Evolutionary conservation across 2,888 invertebrate genomes (phyloP), one percentile per base, ranked within the genome.

Genomic region (Stenodera caucasica): DNA sequence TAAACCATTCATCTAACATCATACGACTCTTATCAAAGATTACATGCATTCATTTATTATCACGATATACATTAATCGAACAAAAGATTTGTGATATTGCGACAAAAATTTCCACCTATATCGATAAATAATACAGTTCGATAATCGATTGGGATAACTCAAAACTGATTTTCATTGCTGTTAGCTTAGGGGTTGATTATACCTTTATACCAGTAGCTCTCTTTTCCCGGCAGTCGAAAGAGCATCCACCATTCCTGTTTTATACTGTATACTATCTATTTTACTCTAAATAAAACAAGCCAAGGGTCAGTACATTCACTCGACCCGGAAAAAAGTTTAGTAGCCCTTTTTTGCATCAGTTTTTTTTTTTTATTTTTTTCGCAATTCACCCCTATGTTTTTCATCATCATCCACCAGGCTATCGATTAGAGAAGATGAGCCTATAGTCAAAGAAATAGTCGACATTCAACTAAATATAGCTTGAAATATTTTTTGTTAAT

Each of bases 251-350:
- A 67, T 71, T 72, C n/a, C 45, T 69, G 68, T 68, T 60, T 72
- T 77, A 75, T 26, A 26, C 5, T 26, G 26, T 26, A 26, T 45
- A 45, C 45, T 45, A 21, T 45, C 45, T 75, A 77, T 78, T 78
- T 76, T 72, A 72, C 76, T 77, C 73, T 73, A 77, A 77, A 76
- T 77, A 76, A 77, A 78, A 78, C 77, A 78, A 77, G 78, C 77
- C 78, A 80, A 80, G 80, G 80, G 80, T 80, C 80, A 80, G 79
- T 70, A 74, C 70, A 74, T 75, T 72, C 72, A 74, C 71, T 74
- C 73, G 70, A 70, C 70, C 70, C 72, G 75, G 73, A 76, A 78
- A 78, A 78, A 78, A 78, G 77, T 77, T 78, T 75, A 70, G 71
- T 67, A 58, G 70, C 69, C 70, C 73, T 74, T 74, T 77, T 76